phyloP scores from a whole-genome alignment of 2,797 vertebrate genomes.

The Coreius guichenoti region DNA sequence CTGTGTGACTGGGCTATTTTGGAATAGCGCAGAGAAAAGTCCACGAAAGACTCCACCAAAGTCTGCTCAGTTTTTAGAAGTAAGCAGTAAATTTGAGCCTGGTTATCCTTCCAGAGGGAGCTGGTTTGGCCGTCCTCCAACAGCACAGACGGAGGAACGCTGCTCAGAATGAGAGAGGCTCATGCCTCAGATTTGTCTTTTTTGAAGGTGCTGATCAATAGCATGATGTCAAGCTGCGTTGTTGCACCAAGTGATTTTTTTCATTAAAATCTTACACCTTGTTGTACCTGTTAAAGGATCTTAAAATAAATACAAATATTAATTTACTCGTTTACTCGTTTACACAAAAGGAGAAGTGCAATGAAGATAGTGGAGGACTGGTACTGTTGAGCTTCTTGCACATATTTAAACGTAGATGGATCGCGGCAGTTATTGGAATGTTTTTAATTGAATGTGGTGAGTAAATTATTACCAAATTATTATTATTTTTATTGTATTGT shows the following conservation, averaged over 20 bases:
- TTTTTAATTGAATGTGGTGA: background rate
- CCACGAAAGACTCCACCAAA: constrained; percentile 13
- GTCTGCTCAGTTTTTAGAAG: constrained; percentile 34
- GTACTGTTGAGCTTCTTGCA: background rate
- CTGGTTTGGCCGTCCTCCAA: constrained; percentile 38
- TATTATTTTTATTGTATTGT: background rate
- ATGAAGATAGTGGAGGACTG: background rate
- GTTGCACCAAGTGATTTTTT: constrained; percentile 3
- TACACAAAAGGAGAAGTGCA: background rate
- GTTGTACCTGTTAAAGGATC: background rate
- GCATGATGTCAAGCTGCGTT: constrained; percentile 15
- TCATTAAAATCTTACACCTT: constrained; percentile 6
- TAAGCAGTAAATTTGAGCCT: constrained; percentile 46
- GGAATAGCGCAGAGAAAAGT: background rate
- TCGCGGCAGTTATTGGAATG: background rate
- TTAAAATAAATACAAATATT: background rate
- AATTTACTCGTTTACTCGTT: background rate
- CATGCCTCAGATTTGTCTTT: constrained; percentile 18
- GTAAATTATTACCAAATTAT: background rate
- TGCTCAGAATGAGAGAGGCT: constrained; percentile 32
- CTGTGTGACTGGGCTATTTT: background rate
- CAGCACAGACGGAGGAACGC: constrained; percentile 28
- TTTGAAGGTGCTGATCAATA: constrained; percentile 41
- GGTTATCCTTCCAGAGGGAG: constrained; percentile 45
- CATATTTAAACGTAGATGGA: background rate